Percentiles rank a stretch among this genome's conserved stretches.
These are phyloP conservation scores for Tachypleus tridentatus DNA, from an alignment of 1,140 invertebrate genomes.

Conservation along the genomic window DNA sequence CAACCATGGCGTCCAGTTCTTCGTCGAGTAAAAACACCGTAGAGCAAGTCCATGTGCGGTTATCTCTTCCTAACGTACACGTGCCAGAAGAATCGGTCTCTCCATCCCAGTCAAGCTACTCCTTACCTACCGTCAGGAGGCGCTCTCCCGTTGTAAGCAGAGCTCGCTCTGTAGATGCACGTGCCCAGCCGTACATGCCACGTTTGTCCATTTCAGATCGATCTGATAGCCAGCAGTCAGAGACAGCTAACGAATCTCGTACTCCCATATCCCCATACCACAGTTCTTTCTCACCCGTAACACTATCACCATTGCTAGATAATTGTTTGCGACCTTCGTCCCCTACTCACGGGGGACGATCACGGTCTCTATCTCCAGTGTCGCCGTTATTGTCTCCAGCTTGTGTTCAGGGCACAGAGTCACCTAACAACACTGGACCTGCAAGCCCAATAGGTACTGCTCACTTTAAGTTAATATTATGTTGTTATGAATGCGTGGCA, in stretches of 20 bases:
- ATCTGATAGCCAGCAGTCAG: constrained; percentile 13
- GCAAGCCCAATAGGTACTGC: constrained; percentile 16
- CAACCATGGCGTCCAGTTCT: no score
- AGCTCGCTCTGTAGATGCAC: constrained; percentile 18
- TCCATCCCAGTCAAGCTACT: constrained; percentile 7
- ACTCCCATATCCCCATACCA: constrained; percentile 4
- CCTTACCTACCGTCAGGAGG: constrained; percentile 1
- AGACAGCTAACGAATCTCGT: background rate
- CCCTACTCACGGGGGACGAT: constrained; percentile 11
- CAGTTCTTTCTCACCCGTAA: constrained; percentile 15
- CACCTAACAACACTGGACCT: constrained; percentile 9
- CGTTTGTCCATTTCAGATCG: constrained; percentile 13
- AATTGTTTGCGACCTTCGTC: constrained; percentile 8
- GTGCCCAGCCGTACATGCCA: constrained; percentile 13
- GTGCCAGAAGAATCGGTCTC: constrained; percentile 16
- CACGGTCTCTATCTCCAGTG: constrained; percentile 13
- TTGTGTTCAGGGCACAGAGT: constrained; percentile 12
- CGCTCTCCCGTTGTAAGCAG: constrained; percentile 14
- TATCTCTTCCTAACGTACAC: constrained; percentile 16
- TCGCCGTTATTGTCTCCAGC: constrained; percentile 11
- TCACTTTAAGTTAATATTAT: background rate
- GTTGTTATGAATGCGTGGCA: background rate
- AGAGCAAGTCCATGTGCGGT: constrained; percentile 15
- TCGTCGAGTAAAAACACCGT: no score
- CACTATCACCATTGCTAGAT: constrained; percentile 3